Conservation (phyloP, 2,888 invertebrate species). For the Catocala nupta region DNA sequence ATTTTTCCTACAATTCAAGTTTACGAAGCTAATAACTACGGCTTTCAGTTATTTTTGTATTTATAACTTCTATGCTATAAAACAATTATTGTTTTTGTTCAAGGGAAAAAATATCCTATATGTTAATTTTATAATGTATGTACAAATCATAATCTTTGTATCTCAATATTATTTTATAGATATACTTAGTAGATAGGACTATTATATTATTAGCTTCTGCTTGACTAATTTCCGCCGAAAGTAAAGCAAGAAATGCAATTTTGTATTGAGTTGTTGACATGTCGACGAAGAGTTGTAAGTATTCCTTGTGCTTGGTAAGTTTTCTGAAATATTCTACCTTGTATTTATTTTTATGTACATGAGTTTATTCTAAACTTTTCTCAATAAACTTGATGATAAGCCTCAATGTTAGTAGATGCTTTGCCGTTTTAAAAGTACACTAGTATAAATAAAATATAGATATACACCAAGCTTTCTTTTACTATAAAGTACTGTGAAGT, state of each 20-base stretch:
- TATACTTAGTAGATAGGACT: conserved; percentile 55
- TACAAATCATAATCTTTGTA: conserved; percentile 56
- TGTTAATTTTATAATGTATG: conserved; percentile 39
- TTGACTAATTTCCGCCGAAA: conserved; percentile 40
- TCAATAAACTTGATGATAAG: background rate
- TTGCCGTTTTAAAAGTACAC: background rate
- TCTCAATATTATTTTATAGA: conserved; percentile 52
- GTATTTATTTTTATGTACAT: conserved; percentile 5
- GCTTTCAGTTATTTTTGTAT: no score
- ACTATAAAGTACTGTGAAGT: no score
- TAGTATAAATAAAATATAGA: background rate
- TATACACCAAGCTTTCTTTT: no score
- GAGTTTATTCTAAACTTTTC: background rate
- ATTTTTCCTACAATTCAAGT: no score
- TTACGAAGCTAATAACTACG: no score
- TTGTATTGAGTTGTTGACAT: conserved; percentile 33
- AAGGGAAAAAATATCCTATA: conserved; percentile 21
- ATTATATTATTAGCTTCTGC: conserved; percentile 55
- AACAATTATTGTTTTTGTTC: conserved; percentile 34
- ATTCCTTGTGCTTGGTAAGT: conserved; percentile 27
- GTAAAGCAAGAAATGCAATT: conserved; percentile 23
- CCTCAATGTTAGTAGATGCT: background rate
- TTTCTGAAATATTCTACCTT: conserved; percentile 46
- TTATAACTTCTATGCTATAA: conserved; percentile 37
- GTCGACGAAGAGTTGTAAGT: conserved; percentile 33